Conservation (phyloP, 2,797 vertebrate species). For the Semaprochilodus insignis region DNA sequence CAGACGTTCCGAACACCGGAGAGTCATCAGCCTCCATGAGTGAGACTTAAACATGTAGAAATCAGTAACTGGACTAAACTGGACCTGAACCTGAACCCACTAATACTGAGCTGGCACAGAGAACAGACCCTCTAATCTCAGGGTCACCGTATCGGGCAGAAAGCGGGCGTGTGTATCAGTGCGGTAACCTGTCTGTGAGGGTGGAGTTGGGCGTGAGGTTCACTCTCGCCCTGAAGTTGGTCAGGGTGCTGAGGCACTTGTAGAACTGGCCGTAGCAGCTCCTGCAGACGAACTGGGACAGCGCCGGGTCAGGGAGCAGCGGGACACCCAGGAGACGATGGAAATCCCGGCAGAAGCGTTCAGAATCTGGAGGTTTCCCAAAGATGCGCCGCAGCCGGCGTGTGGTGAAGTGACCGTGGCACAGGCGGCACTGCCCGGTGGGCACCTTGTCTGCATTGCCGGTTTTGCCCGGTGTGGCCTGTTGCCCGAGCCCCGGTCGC, state of each 20-base stretch:
- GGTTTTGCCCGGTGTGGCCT: not conserved
- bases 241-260: slow-evolving; percentile 90
- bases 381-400: slow-evolving; percentile 90
- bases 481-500: too few species aligned
- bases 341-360: slow-evolving; percentile 88
- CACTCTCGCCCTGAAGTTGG: slow-evolving; percentile 89
- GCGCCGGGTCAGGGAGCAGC: slow-evolving; percentile 82
- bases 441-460: slow-evolving; percentile 73
- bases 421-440: slow-evolving; percentile 88
- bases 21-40: too few species aligned
- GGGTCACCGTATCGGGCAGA: too few species aligned
- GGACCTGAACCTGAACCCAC: too few species aligned
- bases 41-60: too few species aligned
- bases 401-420: slow-evolving; percentile 92
- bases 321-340: slow-evolving; percentile 90
- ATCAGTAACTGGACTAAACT: too few species aligned
- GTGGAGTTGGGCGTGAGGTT: slow-evolving; percentile 80
- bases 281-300: slow-evolving; percentile 92
- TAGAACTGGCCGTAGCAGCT: slow-evolving; percentile 95
- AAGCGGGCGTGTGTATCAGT: not conserved
- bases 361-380: slow-evolving; percentile 72
- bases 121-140: too few species aligned
- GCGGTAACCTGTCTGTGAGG: slow-evolving; percentile 71
- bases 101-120: too few species aligned
- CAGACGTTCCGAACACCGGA: too few species aligned